phyloP scores from a whole-genome alignment of 2,888 invertebrate genomes.

The Bibio marci region DNA sequence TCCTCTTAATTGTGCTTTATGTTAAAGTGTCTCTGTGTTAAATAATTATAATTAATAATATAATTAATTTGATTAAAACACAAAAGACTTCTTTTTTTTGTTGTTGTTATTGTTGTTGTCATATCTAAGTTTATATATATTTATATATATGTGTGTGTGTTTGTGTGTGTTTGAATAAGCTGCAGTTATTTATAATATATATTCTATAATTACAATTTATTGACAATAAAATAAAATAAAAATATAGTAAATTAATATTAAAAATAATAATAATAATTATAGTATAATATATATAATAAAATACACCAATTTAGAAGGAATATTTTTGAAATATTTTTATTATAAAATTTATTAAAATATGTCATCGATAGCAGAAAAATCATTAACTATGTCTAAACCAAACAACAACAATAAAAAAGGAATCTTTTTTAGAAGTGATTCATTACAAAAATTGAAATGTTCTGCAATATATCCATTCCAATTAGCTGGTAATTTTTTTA shows the following conservation, averaged over 20 bases:
- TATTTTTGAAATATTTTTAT: not conserved
- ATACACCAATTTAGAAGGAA: not conserved
- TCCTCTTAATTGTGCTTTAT: not conserved
- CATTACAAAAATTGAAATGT: slow-evolving; percentile 12
- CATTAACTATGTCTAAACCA: not conserved
- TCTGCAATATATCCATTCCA: slow-evolving; percentile 11
- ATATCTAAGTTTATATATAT: no score
- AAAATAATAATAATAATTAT: no score
- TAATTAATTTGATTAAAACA: not conserved
- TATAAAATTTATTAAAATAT: not conserved
- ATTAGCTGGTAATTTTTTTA: slow-evolving; percentile 10
- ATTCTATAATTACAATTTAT: no score
- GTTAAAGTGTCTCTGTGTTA: no score
- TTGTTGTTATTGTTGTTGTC: not conserved
- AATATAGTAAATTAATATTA: no score
- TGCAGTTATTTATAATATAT: no score
- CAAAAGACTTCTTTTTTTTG: not conserved
- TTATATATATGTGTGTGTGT: no score
- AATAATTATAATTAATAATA: not conserved
- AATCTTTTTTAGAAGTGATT: slow-evolving; percentile 9
- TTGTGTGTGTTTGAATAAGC: no score
- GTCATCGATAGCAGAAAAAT: slow-evolving; percentile 3
- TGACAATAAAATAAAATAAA: no score
- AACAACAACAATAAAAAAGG: no score
- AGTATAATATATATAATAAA: not conserved